These are phyloP conservation scores for Phortica okadai DNA, from an alignment of 2,888 invertebrate genomes.

Conservation along the genomic window DNA sequence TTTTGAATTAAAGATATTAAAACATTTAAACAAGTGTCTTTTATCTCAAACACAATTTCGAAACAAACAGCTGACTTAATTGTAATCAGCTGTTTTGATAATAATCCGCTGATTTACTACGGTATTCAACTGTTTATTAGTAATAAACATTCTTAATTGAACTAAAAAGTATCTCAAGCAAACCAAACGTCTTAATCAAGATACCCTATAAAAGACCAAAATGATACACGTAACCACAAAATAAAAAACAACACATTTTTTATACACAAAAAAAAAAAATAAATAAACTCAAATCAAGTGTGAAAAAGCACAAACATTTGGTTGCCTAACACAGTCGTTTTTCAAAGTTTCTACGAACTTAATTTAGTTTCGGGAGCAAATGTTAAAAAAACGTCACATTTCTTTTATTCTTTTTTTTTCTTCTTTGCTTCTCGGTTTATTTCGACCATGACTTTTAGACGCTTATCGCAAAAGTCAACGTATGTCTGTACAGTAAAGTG, in stretches of 20 bases:
- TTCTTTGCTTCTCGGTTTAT: slow-evolving; percentile 7
- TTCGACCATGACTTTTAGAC: slow-evolving; percentile 31
- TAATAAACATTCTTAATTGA: too few species aligned
- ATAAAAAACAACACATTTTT: slow-evolving; percentile 21
- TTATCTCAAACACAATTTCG: too few species aligned
- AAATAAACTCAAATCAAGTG: slow-evolving; percentile 37
- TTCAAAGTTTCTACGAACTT: slow-evolving; percentile 43
- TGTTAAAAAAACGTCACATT: slow-evolving; percentile 60
- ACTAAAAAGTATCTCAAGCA: too few species aligned
- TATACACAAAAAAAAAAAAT: slow-evolving; percentile 16
- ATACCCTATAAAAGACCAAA: too few species aligned
- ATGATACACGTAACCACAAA: not conserved
- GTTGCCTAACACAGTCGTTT: slow-evolving; percentile 45
- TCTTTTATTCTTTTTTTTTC: not conserved
- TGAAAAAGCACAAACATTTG: slow-evolving; percentile 39
- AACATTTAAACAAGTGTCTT: slow-evolving; percentile 16
- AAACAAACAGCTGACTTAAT: not conserved
- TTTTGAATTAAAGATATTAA: not conserved
- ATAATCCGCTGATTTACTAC: not conserved
- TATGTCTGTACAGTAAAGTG: not conserved
- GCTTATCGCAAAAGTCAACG: slow-evolving; percentile 55
- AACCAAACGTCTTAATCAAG: too few species aligned
- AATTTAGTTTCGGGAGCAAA: slow-evolving; percentile 60
- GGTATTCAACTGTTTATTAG: too few species aligned
- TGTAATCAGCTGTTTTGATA: not conserved